Evolutionary conservation across 2,797 vertebrate species (phyloP).

Genomic region (Pseudotriccus pelzelni): DNA sequence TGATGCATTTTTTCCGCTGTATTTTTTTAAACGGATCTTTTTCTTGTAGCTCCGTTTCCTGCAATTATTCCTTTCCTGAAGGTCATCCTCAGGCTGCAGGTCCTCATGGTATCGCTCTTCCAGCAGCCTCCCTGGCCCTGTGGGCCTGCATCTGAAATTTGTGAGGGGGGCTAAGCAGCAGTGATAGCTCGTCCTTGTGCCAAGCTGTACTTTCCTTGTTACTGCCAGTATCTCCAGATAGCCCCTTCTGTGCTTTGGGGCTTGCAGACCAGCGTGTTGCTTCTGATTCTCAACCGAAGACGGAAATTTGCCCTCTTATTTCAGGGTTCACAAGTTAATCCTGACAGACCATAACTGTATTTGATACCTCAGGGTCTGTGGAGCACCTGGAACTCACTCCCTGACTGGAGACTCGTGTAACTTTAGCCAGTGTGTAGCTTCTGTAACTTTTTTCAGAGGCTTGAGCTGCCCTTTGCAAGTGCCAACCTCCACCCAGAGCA

Average conservation of each 20-base stretch:
- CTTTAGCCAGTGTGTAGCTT: not conserved
- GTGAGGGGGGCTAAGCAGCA: not conserved
- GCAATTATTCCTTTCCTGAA: not conserved
- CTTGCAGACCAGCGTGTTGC: fast-evolving
- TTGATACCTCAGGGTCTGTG: not conserved
- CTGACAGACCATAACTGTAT: not conserved
- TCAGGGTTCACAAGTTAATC: not conserved
- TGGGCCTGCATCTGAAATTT: not conserved
- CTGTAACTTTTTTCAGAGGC: not conserved
- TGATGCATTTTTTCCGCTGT: slow-evolving; percentile 11
- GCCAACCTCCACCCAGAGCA: not conserved
- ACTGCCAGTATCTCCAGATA: not conserved
- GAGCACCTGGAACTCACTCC: not conserved
- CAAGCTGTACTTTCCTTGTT: not conserved
- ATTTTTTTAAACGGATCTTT: not conserved
- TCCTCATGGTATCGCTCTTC: not conserved
- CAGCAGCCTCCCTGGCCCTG: not conserved
- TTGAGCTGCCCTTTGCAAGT: not conserved
- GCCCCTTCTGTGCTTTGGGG: not conserved
- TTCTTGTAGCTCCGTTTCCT: not conserved
- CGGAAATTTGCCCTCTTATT: not conserved
- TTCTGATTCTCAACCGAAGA: not conserved
- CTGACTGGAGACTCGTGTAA: not conserved
- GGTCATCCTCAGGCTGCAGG: not conserved
- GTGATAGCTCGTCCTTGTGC: not conserved